Percentiles rank a stretch among this genome's conserved stretches.
Conservation (phyloP, 2,888 invertebrate genomes). For the Polymixis flavicincta region DNA sequence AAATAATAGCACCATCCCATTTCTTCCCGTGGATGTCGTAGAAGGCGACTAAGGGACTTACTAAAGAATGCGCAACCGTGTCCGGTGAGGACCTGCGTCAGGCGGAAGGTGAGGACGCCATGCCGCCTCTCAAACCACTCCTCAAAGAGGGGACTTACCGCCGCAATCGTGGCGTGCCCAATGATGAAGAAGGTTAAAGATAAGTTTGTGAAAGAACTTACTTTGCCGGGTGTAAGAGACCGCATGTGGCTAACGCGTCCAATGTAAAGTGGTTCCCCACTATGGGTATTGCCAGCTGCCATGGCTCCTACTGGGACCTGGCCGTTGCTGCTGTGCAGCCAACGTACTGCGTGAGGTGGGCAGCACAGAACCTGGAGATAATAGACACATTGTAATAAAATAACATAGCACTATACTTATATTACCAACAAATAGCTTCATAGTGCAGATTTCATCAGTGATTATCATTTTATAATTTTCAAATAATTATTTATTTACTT, state of each 20-base stretch:
- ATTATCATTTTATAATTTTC: background rate
- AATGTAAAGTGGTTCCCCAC: conserved; percentile 88
- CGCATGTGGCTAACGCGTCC: conserved; percentile 88
- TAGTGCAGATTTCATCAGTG: background rate
- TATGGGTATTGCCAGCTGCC: conserved; percentile 87
- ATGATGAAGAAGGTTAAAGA: background rate
- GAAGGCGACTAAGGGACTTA: no score
- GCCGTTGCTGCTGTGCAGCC: conserved; percentile 87
- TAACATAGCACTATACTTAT: background rate
- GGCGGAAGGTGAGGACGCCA: no score
- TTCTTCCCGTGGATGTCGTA: no score
- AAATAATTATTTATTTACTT: background rate
- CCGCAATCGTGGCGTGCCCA: no score
- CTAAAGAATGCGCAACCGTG: no score
- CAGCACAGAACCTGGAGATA: conserved; percentile 81
- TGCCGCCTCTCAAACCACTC: no score
- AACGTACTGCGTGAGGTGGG: conserved; percentile 78
- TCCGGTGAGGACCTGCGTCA: no score
- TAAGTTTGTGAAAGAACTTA: conserved; percentile 62
- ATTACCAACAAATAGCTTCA: background rate
- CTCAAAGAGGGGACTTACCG: no score
- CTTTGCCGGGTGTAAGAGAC: conserved; percentile 91
- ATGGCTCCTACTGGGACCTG: conserved; percentile 89
- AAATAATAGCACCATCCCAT: no score
- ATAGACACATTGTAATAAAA: background rate